Evolutionary conservation across 2,797 vertebrate genomes (phyloP).

Genomic region (Urosaurus nigricauda): DNA sequence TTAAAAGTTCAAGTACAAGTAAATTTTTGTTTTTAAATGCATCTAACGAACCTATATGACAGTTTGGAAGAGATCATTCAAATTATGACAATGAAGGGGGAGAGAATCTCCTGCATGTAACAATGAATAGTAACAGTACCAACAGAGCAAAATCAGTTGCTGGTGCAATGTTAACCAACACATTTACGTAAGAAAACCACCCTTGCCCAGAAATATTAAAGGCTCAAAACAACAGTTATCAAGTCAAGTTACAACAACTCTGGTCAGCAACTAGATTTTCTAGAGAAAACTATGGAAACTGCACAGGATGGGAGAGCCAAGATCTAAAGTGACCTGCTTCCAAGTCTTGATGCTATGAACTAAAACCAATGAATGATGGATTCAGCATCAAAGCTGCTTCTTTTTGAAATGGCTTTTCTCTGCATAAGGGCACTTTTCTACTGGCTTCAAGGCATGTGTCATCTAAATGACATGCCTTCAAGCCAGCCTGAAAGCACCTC

Average conservation of each 20-base stretch:
- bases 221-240: background rate
- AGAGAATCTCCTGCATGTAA: background rate
- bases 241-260: background rate
- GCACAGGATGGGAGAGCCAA: background rate
- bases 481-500: too few species aligned
- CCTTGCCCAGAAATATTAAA: constrained; percentile 5
- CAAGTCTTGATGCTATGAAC: background rate
- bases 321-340: background rate
- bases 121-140: background rate
- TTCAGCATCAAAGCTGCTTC: too few species aligned
- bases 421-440: too few species aligned
- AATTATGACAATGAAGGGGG: background rate
- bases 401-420: too few species aligned
- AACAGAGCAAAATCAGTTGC: background rate
- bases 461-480: too few species aligned
- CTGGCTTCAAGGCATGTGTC: too few species aligned
- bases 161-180: background rate
- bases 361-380: background rate
- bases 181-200: background rate
- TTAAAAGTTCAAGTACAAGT: background rate
- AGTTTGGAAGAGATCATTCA: background rate
- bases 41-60: background rate
- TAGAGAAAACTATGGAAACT: background rate
- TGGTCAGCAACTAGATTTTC: background rate
- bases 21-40: background rate